phyloP scores from a whole-genome alignment of 2,888 invertebrate species.

The Baccha elongata region DNA sequence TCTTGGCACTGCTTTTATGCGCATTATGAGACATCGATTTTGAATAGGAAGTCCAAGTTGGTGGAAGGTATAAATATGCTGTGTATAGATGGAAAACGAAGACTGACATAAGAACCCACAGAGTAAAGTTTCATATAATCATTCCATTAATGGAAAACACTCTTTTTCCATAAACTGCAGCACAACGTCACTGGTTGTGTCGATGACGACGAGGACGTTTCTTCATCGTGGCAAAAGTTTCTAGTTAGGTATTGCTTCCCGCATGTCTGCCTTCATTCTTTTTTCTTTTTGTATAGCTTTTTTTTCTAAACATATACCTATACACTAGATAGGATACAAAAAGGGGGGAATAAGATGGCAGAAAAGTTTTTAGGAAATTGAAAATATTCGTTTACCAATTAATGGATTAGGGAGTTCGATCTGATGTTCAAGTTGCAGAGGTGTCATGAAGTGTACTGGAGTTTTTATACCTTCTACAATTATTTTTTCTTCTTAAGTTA shows the following conservation, averaged over 20 bases:
- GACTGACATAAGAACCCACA: slow-evolving; percentile 5
- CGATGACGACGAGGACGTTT: slow-evolving; percentile 10
- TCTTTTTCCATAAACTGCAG: slow-evolving; percentile 43
- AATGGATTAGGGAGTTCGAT: slow-evolving; percentile 61
- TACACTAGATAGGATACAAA: too few relatives aligned
- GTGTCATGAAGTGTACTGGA: slow-evolving; percentile 24
- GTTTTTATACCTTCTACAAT: neutral
- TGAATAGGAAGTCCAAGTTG: slow-evolving; percentile 21
- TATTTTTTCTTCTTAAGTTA: neutral
- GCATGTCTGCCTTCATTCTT: too few relatives aligned
- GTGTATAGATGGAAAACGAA: neutral
- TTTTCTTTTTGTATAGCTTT: too few relatives aligned
- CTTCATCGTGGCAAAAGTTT: slow-evolving; percentile 57
- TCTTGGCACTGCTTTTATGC: neutral
- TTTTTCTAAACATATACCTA: too few relatives aligned
- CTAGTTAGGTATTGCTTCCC: slow-evolving; percentile 20
- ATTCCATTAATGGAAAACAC: slow-evolving; percentile 69
- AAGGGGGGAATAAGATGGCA: slow-evolving; percentile 28
- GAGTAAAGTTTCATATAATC: slow-evolving; percentile 62
- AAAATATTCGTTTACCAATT: slow-evolving; percentile 69
- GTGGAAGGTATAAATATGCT: too few relatives aligned
- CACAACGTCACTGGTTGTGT: too few relatives aligned
- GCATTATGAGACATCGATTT: slow-evolving; percentile 60
- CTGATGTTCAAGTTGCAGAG: slow-evolving; percentile 39
- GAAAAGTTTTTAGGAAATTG: slow-evolving; percentile 59